Evolutionary conservation across 2,113 vertebrate genomes (phyloP).

Genomic region (Meriones unguiculatus): DNA sequence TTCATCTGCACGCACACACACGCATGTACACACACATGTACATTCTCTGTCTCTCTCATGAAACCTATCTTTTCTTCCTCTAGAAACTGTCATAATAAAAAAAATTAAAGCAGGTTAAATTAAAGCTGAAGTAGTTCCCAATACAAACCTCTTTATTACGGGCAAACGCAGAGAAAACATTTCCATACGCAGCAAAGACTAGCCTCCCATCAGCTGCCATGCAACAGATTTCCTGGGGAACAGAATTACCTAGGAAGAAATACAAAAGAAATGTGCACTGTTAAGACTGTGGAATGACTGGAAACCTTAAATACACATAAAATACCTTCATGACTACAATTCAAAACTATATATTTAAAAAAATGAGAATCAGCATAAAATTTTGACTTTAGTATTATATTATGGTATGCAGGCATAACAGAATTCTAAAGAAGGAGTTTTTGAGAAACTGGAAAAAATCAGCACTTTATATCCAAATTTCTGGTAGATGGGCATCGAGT

Average conservation of each 20-base stretch:
- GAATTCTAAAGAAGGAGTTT: slow-evolving; percentile 47
- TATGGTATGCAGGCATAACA: slow-evolving; percentile 4
- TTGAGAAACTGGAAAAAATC: not conserved
- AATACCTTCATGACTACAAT: slow-evolving; percentile 26
- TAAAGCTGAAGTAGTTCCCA: slow-evolving; percentile 12
- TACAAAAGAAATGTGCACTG: slow-evolving; percentile 19
- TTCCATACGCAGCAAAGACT: slow-evolving; percentile 92
- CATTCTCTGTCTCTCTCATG: not conserved
- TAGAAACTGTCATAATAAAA: not conserved
- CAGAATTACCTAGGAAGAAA: slow-evolving; percentile 92
- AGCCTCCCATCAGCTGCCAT: slow-evolving; percentile 95
- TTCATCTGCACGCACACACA: not conserved
- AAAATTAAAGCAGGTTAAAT: not conserved
- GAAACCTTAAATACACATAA: not conserved
- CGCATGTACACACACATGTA: not conserved
- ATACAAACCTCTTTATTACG: slow-evolving; percentile 92
- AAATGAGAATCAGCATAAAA: slow-evolving; percentile 31
- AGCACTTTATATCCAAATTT: slow-evolving; percentile 18
- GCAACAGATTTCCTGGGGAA: slow-evolving; percentile 93
- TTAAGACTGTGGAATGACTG: slow-evolving; percentile 46
- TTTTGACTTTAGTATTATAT: not conserved
- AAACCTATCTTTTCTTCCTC: slow-evolving; percentile 36
- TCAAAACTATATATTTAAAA: not conserved
- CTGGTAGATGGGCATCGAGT: not conserved
- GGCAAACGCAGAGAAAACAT: slow-evolving; percentile 92